Evolutionary conservation across 1,140 invertebrate genomes (phyloP), one percentile per base, ranked within the genome.

Genomic region (Augochlora pura): DNA sequence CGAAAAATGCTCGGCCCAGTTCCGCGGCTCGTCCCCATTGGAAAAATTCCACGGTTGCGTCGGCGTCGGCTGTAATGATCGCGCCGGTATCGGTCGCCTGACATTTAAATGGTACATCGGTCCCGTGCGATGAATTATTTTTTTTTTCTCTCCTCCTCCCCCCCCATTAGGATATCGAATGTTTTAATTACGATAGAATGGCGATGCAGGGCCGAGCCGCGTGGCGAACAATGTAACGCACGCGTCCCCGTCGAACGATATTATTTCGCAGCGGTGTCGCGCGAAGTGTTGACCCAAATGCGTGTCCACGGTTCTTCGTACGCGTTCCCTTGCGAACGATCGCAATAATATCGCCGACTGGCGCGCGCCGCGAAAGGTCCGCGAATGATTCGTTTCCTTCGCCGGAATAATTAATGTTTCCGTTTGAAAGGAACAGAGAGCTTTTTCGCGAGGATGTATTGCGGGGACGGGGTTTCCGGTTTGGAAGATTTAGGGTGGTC

Each of bases 201-300:
- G 64, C 62, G 71, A 78, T 78, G 54, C 49, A 27, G 32, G 16
- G 14, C 67, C 32, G 32, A 1, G 32, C 21, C 75, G 67, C 18
- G 67, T 49, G 49, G 59, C 25, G 39, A 68, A 81, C 70, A 81
- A 65, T 66, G 6, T 77, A 8, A 38, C 42, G 25, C 39, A 63
- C 52, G 16, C 18, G n/a, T 32, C 10, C 57, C 57, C 16, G 16
- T 23, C n/a, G n/a, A 38, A 38, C 14, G 49, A 12, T 67, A 57
- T 75, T 67, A 59, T 67, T 67, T 67, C 38, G 73, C 42, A 76
- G 67, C 49, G 23, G 32, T 59, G 25, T 68, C 25, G 23, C 38
- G 46, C 52, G 52, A 38, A 16, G 57, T 42, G 67, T 46, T 68
- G 27, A 67, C 32, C 49, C 4, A n/a, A 67, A 67, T 57, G 42